Conservation (phyloP, 2,797 vertebrate genomes). For the Halcyon chelicuti region DNA sequence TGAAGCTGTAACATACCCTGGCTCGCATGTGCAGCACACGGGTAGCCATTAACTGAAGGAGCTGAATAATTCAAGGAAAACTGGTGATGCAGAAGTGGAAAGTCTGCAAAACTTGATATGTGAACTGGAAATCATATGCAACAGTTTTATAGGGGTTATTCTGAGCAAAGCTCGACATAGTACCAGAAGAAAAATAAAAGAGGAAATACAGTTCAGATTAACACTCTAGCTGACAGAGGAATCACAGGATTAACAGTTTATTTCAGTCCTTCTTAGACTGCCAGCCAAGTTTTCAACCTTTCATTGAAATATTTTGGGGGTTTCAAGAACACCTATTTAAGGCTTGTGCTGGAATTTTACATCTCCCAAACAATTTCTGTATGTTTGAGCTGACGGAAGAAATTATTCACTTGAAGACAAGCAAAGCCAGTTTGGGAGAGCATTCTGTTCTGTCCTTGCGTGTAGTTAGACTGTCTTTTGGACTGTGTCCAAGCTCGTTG, state of each 20-base stretch:
- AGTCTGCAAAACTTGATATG: neutral
- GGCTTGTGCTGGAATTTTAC: neutral
- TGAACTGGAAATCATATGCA: neutral
- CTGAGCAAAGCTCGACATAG: neutral
- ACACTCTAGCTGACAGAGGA: neutral
- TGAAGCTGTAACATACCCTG: neutral
- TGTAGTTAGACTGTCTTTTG: neutral
- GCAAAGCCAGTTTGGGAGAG: neutral
- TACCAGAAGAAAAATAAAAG: neutral
- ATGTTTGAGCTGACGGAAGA: neutral
- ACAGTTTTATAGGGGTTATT: neutral
- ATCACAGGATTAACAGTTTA: neutral
- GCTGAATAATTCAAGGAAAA: constrained; percentile 17
- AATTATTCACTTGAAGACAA: neutral
- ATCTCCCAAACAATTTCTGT: neutral
- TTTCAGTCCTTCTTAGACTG: neutral
- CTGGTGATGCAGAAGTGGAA: neutral
- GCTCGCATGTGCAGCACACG: neutral
- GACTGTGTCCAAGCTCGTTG: neutral
- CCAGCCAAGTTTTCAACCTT: neutral
- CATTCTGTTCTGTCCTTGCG: neutral
- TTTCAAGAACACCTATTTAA: neutral
- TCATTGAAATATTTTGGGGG: neutral
- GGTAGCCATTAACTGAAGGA: neutral
- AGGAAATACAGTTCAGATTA: neutral